Evolutionary conservation across 2,113 vertebrate species (phyloP).

Genomic region (Emydura subglobosa): DNA sequence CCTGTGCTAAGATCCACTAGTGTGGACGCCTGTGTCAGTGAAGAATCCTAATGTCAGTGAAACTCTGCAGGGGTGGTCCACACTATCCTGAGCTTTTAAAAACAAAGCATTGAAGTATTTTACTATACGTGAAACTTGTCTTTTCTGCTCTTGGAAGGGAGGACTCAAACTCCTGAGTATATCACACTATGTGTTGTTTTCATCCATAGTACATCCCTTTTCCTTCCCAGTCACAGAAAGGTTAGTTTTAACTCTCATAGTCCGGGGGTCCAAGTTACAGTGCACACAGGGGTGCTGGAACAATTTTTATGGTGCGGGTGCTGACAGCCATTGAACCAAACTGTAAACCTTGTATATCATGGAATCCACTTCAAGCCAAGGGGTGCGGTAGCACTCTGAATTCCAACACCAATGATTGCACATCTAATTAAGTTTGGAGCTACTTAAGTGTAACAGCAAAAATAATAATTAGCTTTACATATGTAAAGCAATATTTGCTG

Average conservation of each 20-base stretch:
- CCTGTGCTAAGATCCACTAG: background rate
- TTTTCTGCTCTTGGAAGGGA: background rate
- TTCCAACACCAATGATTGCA: too few species aligned
- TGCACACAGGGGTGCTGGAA: too few species aligned
- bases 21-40: background rate
- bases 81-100: background rate
- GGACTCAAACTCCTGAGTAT: background rate
- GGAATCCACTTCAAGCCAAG: too few species aligned
- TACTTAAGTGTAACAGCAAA: accelerated
- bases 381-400: too few species aligned
- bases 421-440: background rate
- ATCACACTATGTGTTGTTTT: background rate
- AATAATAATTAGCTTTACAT: background rate
- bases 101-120: background rate
- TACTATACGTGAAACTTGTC: background rate
- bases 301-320: too few species aligned
- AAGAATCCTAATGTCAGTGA: background rate
- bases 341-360: too few species aligned
- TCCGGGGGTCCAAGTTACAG: background rate
- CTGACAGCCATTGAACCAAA: too few species aligned
- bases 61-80: background rate
- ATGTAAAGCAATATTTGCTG: accelerated
- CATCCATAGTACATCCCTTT: accelerated
- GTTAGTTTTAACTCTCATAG: background rate
- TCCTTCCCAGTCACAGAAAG: accelerated